Percentiles rank a stretch among this genome's conserved stretches.
Conservation (phyloP, 2,113 vertebrate species). For the Sceloporus tristichus region DNA sequence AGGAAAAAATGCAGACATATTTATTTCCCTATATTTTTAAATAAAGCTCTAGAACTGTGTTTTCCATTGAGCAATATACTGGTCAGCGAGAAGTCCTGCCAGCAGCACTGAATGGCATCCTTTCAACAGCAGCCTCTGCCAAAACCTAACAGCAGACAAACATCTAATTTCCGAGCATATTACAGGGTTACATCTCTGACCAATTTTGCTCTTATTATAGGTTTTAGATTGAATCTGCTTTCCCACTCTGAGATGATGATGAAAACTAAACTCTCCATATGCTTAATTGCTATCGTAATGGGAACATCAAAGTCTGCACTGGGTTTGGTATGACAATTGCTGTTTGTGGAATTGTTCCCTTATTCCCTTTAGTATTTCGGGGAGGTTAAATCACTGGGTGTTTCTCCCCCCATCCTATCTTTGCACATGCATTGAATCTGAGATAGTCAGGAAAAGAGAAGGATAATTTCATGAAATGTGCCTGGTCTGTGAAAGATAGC, state of each 20-base stretch:
- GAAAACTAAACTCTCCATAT: slow-evolving; percentile 68
- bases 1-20: neutral
- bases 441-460: neutral
- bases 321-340: slow-evolving; percentile 54
- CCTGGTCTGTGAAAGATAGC: slow-evolving; percentile 51
- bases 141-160: slow-evolving; percentile 48
- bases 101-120: slow-evolving; percentile 28
- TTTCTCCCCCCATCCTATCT: neutral
- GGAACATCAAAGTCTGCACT: slow-evolving; percentile 60
- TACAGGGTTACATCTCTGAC: slow-evolving; percentile 54
- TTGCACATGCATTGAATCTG: slow-evolving; percentile 14
- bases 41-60: slow-evolving; percentile 23
- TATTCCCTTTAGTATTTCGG: slow-evolving; percentile 46
- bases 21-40: neutral
- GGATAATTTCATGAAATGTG: slow-evolving; percentile 31
- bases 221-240: slow-evolving; percentile 63
- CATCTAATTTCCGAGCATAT: slow-evolving; percentile 54
- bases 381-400: slow-evolving; percentile 19
- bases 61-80: slow-evolving; percentile 8
- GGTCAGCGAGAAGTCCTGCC: slow-evolving; percentile 13
- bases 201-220: slow-evolving; percentile 59
- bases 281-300: slow-evolving; percentile 69
- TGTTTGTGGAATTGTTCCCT: slow-evolving; percentile 65
- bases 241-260: slow-evolving; percentile 63
- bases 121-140: slow-evolving; percentile 43